Conservation (phyloP, 2,888 invertebrate species). For the Leptinotarsa haldemani region DNA sequence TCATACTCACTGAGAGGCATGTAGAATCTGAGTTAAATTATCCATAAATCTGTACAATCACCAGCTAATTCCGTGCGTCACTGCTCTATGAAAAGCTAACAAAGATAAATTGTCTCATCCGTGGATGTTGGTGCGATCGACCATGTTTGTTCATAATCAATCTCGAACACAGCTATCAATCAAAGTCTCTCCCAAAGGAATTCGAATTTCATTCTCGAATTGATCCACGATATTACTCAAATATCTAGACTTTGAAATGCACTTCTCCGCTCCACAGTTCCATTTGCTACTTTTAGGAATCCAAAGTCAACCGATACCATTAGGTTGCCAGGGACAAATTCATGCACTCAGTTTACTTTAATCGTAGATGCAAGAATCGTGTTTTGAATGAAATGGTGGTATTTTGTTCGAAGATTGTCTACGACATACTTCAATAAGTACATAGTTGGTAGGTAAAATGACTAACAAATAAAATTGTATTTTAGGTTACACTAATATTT, state of each 20-base stretch:
- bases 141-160: constrained; percentile 28
- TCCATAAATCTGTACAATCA: background rate
- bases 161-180: constrained; percentile 25
- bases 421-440: too few species aligned
- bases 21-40: background rate
- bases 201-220: background rate
- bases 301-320: background rate
- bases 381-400: background rate
- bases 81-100: constrained; percentile 17
- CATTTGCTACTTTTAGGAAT: background rate
- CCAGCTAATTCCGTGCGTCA: constrained; percentile 9
- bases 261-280: background rate
- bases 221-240: background rate
- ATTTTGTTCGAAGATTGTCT: too few species aligned
- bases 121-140: constrained; percentile 11
- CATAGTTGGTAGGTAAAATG: too few species aligned
- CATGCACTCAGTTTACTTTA: background rate
- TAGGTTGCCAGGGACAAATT: background rate
- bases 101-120: constrained; percentile 24
- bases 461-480: too few species aligned
- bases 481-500: too few species aligned
- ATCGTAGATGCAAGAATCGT: background rate
- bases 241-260: constrained; percentile 17
- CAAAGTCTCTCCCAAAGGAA: constrained; percentile 8
- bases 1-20: background rate